Base-by-base conservation (phyloP, 2,888 invertebrate genomes). In the Caenorhabditis sp. region DNA sequence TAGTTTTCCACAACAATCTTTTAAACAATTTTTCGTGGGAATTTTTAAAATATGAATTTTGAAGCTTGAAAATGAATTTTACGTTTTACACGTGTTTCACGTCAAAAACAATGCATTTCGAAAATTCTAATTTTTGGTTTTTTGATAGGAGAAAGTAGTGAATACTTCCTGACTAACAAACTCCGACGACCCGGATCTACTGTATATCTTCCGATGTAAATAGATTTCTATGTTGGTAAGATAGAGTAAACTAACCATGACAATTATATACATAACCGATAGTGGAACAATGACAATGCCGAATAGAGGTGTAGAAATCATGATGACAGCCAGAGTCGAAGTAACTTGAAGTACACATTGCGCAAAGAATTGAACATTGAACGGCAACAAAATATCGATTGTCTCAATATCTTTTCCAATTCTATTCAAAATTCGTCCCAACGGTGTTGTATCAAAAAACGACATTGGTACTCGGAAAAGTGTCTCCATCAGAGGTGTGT, bases 381-480 rank as follows among this genome's bases (percentile, higher is more conserved):
- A 83, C n/a, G 86, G 86, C 8, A 86, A 76, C 23, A 83, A 74
- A 24, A 86, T 76, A 66, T 86, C 86, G 58, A 86, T 83, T 1
- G 86, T 86, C 70, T 86, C 86, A 58, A 86, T 86, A 70, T 86
- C 86, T 62, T 86, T 86, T 49, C 86, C 86, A 53, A 85, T 82
- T 24, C 86, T 66, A 58, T 86, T 86, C 64, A 86, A 60, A 61
- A 86, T 84, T 26, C 86, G 75, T 26, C 86, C 86, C 65, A 87
- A 87, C 10, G 86, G 86, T 19, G 86, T 86, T 3, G 84, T 86
- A 69, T 86, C 86, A 65, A 81, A 86, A 77, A 86, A 86, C n/a
- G 76, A 61, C 86, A 86, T 86, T 53, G 86, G 86, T 14, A 86
- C 86, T 1, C 86, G 81, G 77, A 86, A 86, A 54, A 86, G 75